phyloP scores from a whole-genome alignment of 1,140 invertebrate species.

The Heliconius hermathena region DNA sequence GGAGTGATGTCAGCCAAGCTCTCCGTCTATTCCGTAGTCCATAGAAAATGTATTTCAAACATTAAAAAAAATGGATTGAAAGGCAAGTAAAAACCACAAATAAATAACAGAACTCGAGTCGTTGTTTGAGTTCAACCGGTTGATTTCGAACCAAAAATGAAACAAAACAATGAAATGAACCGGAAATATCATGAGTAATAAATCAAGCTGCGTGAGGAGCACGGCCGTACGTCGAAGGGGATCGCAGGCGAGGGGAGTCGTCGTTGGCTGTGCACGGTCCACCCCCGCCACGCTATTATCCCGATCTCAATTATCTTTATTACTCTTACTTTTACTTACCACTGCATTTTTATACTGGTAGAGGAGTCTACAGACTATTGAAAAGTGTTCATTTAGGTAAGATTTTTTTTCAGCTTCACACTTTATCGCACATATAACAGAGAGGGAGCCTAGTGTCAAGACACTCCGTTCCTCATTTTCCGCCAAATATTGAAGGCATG shows the following conservation, averaged over 20 bases:
- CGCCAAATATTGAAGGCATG: too few species aligned
- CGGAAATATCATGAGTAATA: slow-evolving; percentile 38
- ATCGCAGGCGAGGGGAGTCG: slow-evolving; percentile 26
- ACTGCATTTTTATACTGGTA: not conserved
- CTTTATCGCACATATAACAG: too few species aligned
- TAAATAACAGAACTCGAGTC: not conserved
- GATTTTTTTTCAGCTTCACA: not conserved
- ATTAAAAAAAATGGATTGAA: not conserved
- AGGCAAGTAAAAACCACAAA: not conserved
- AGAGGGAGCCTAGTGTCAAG: too few species aligned
- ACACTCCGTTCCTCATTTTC: too few species aligned
- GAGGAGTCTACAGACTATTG: not conserved
- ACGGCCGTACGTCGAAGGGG: slow-evolving; percentile 29
- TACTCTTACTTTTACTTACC: slow-evolving; percentile 24
- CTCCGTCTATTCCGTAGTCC: too few species aligned
- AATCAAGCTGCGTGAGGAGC: slow-evolving; percentile 28
- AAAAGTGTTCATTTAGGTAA: not conserved
- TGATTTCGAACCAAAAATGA: not conserved
- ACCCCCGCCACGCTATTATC: slow-evolving; percentile 22
- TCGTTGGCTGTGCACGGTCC: slow-evolving; percentile 6
- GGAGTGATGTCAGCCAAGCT: not conserved
- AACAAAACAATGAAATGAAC: slow-evolving; percentile 33
- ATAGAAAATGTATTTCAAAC: not conserved
- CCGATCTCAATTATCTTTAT: slow-evolving; percentile 36
- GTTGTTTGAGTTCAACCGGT: not conserved